Percentiles rank a stretch among this genome's conserved stretches.
phyloP scores from a whole-genome alignment of 2,888 invertebrate genomes.

The Euproctis similis region DNA sequence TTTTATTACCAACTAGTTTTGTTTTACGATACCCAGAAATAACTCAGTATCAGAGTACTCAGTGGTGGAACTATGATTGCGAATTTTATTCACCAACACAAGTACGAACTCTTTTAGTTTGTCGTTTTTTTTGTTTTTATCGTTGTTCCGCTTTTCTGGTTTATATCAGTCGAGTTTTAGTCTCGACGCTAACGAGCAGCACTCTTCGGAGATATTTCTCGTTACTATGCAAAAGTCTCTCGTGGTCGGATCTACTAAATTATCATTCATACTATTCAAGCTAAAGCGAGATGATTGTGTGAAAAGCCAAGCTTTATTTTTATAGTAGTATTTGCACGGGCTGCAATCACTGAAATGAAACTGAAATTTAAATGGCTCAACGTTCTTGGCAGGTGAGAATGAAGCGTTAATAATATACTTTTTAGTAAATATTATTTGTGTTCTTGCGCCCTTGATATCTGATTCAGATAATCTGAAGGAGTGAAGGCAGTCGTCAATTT shows the following conservation, averaged over 20 bases:
- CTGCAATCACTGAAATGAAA: too few relatives aligned
- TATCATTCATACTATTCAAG: conserved; percentile 48
- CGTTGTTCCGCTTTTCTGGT: too few relatives aligned
- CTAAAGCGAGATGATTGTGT: conserved; percentile 46
- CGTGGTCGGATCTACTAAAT: conserved; percentile 36
- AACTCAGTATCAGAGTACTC: conserved; percentile 40
- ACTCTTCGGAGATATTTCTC: conserved; percentile 43
- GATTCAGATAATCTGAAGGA: too few relatives aligned
- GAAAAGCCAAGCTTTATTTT: conserved; percentile 38
- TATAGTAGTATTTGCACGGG: conserved; percentile 17
- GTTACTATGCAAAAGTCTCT: conserved; percentile 47
- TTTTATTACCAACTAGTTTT: conserved; percentile 24
- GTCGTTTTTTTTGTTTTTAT: conserved; percentile 37
- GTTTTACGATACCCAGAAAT: conserved; percentile 40
- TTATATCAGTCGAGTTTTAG: too few relatives aligned
- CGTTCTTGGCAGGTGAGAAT: conserved; percentile 9
- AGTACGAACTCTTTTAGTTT: conserved; percentile 50
- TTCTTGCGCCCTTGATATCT: too few relatives aligned
- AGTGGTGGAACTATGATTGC: conserved; percentile 50
- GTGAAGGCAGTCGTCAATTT: too few relatives aligned
- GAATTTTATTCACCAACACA: conserved; percentile 53
- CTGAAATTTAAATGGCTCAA: conserved; percentile 19
- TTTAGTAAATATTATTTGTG: too few relatives aligned
- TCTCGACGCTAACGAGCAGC: conserved; percentile 44
- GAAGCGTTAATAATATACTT: too few relatives aligned